phyloP scores from a whole-genome alignment of 2,888 invertebrate genomes.

The Nymphalis urticae region DNA sequence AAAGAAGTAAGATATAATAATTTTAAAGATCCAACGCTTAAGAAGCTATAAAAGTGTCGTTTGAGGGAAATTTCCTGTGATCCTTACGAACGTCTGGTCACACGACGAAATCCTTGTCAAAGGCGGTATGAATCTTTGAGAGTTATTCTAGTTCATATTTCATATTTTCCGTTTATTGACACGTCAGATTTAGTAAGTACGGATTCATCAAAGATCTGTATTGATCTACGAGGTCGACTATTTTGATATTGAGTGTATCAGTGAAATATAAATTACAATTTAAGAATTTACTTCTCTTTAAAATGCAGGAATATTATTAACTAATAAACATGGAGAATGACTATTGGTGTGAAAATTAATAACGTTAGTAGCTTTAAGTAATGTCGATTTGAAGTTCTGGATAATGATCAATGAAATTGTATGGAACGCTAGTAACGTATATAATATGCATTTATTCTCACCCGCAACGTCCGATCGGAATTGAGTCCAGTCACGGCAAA shows the following conservation, averaged over 20 bases:
- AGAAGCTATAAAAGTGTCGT: slow-evolving; percentile 38
- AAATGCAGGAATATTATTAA: not conserved
- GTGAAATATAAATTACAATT: not conserved
- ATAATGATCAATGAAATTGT: slow-evolving; percentile 13
- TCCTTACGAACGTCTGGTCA: slow-evolving; percentile 36
- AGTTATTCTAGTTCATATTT: slow-evolving; percentile 34
- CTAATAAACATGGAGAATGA: no score
- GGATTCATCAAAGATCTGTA: slow-evolving; percentile 13
- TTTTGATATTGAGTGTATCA: not conserved
- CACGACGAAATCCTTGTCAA: slow-evolving; percentile 39
- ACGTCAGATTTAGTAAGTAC: slow-evolving; percentile 22
- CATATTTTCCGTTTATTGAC: slow-evolving; percentile 28
- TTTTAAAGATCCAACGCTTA: slow-evolving; percentile 35
- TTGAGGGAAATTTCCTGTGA: slow-evolving; percentile 38
- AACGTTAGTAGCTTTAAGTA: not conserved
- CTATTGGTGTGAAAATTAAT: not conserved
- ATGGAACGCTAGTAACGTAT: slow-evolving; percentile 12
- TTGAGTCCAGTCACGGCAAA: slow-evolving; percentile 40
- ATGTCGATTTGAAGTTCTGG: not conserved
- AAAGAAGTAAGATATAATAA: slow-evolving; percentile 35
- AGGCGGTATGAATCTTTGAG: slow-evolving; percentile 38
- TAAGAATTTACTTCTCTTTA: no score
- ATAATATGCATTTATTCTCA: slow-evolving; percentile 22
- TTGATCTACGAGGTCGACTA: not conserved
- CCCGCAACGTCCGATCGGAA: slow-evolving; percentile 34